Evolutionary conservation across 1,140 invertebrate species (phyloP).

Genomic region (Hylyphantes graminicola): DNA sequence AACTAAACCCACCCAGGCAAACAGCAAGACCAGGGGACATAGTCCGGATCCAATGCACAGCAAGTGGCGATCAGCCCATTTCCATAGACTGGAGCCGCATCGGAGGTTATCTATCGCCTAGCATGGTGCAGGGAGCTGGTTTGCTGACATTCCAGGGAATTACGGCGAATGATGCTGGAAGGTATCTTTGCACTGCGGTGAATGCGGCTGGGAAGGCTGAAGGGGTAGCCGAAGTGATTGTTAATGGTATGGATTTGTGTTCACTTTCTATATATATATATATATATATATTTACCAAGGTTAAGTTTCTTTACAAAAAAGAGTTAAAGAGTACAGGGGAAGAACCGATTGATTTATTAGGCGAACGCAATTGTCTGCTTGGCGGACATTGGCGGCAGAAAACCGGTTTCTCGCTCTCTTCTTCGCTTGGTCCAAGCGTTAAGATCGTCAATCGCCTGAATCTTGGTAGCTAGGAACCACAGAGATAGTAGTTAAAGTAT

Average conservation of each 20-base stretch:
- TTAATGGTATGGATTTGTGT: constrained; percentile 76
- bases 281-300: too few relatives aligned
- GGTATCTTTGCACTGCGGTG: constrained; percentile 73
- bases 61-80: constrained; percentile 81
- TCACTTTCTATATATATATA: too few relatives aligned
- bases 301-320: too few relatives aligned
- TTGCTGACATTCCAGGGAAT: constrained; percentile 71
- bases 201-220: constrained; percentile 71
- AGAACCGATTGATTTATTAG: too few relatives aligned
- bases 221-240: constrained; percentile 82
- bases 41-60: constrained; percentile 80
- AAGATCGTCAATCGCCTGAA: too few relatives aligned
- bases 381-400: too few relatives aligned
- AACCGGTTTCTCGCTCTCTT: too few relatives aligned
- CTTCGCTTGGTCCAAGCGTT: too few relatives aligned
- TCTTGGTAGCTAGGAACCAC: too few relatives aligned
- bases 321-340: too few relatives aligned
- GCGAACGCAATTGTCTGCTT: too few relatives aligned
- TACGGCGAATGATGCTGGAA: constrained; percentile 74
- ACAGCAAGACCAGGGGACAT: constrained; percentile 81
- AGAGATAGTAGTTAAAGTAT: too few relatives aligned
- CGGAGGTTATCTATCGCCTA: constrained; percentile 73
- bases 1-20: constrained; percentile 78
- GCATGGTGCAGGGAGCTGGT: constrained; percentile 71
- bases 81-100: constrained; percentile 81